Evolutionary conservation across 1,140 invertebrate genomes (phyloP).

Genomic region (Pseudachorutes palmiensis): DNA sequence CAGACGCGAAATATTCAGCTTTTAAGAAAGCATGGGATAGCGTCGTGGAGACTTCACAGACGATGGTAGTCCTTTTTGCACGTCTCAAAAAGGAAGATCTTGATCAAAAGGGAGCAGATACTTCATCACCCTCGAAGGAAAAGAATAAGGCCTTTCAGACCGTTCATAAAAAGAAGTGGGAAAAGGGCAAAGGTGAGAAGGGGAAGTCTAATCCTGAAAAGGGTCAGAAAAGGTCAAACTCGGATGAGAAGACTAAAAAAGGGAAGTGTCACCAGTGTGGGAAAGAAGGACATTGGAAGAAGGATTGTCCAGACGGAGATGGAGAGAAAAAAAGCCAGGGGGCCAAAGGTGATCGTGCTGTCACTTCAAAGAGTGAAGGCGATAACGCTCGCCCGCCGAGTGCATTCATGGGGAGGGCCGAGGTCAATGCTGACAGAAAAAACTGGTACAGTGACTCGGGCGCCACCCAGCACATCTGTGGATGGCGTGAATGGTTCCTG

Average conservation of each 20-base stretch:
- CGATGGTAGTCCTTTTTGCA: conserved; percentile 9
- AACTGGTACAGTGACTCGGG: conserved; percentile 8
- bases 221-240: not conserved
- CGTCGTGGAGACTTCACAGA: conserved; percentile 12
- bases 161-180: too few relatives aligned
- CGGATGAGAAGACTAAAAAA: not conserved
- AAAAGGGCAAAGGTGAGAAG: not conserved
- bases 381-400: not conserved
- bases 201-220: not conserved
- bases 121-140: not conserved
- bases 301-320: not conserved
- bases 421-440: not conserved
- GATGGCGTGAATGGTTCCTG: not conserved
- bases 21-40: conserved; percentile 24
- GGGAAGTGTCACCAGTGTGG: not conserved
- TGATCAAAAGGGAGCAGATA: not conserved
- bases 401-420: not conserved
- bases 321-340: not conserved
- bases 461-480: conserved; percentile 11
- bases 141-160: too few relatives aligned
- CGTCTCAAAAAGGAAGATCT: conserved; percentile 16
- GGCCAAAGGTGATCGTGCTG: not conserved
- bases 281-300: not conserved
- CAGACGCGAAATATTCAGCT: conserved; percentile 16
- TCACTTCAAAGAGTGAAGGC: not conserved